phyloP scores from a whole-genome alignment of 2,113 vertebrate genomes.

The Saguinus imperator region DNA sequence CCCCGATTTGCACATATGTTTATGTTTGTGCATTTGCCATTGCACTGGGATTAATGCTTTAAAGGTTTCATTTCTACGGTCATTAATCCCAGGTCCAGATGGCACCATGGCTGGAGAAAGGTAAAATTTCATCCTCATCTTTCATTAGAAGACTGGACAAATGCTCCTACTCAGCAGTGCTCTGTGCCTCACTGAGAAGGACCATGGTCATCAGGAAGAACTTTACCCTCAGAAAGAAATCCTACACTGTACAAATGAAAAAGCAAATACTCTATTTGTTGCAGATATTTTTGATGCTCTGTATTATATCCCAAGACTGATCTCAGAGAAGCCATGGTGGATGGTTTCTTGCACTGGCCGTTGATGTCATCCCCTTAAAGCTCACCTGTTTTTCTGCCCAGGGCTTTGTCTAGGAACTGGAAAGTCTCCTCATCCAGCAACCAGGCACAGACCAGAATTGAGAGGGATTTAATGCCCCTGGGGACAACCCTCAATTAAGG shows the following conservation, averaged over 20 bases:
- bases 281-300: background rate
- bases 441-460: background rate
- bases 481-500: background rate
- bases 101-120: conserved; percentile 3
- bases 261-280: background rate
- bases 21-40: background rate
- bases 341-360: rapidly evolving
- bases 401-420: background rate
- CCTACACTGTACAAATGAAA: background rate
- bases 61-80: background rate
- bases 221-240: background rate
- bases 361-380: rapidly evolving
- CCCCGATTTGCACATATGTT: background rate
- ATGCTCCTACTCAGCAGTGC: background rate
- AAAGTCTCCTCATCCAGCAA: background rate
- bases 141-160: conserved; percentile 7
- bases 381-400: background rate
- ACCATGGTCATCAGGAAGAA: background rate
- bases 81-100: conserved; percentile 52
- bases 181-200: background rate
- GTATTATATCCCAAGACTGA: background rate
- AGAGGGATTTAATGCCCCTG: background rate
- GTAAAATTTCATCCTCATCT: conserved; percentile 35
- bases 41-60: conserved; percentile 22
- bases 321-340: background rate